Conservation (phyloP, 2,797 vertebrate genomes). For the Hypotaenidia okinawae region DNA sequence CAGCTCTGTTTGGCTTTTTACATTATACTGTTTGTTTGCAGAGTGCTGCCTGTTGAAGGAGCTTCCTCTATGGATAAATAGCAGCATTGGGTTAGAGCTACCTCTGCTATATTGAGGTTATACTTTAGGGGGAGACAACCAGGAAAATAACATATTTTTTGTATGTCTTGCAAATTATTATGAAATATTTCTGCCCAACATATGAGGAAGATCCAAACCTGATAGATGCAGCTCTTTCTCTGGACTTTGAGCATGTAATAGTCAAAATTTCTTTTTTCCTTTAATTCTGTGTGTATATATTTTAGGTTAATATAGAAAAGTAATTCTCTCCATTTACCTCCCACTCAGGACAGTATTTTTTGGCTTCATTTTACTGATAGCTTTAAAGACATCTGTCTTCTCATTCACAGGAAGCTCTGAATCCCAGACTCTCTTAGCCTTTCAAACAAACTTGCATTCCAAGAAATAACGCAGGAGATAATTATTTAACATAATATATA, state of each 20-base stretch:
- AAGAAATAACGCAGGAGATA: not conserved
- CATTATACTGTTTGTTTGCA: not conserved
- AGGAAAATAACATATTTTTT: not conserved
- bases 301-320: not conserved
- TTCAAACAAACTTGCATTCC: not conserved
- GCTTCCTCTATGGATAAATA: not conserved
- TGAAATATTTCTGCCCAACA: not conserved
- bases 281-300: not conserved
- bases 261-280: not conserved
- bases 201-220: not conserved
- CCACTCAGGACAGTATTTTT: not conserved
- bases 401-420: not conserved
- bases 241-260: not conserved
- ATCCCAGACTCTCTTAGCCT: not conserved
- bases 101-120: not conserved
- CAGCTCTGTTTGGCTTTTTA: not conserved
- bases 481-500: not conserved
- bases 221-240: not conserved
- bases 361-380: not conserved
- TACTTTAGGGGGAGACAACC: not conserved
- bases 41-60: not conserved
- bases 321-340: not conserved
- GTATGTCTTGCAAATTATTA: not conserved
- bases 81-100: not conserved
- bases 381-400: not conserved